Conservation (phyloP, 2,888 invertebrate species). For the Eupithecia dodoneata region DNA sequence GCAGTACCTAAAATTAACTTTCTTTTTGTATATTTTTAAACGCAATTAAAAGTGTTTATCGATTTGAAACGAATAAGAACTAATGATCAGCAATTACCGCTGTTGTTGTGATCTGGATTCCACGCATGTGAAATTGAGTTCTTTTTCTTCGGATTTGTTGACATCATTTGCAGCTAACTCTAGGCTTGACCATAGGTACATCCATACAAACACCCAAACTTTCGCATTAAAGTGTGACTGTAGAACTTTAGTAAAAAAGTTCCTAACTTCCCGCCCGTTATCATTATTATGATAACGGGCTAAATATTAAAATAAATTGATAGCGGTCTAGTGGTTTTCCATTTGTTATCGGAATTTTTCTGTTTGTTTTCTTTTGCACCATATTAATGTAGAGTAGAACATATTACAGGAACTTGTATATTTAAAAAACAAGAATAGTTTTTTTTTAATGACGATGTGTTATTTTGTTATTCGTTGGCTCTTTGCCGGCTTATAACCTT, state of each 20-base stretch:
- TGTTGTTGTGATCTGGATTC: too few relatives aligned
- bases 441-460: background rate
- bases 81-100: too few relatives aligned
- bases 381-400: background rate
- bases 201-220: background rate
- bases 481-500: background rate
- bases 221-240: background rate
- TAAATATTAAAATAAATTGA: constrained; percentile 11
- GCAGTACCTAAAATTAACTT: too few relatives aligned
- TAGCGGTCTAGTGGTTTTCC: constrained; percentile 38
- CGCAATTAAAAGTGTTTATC: too few relatives aligned
- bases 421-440: background rate
- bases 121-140: too few relatives aligned
- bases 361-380: constrained; percentile 6
- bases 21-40: too few relatives aligned
- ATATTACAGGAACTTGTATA: background rate
- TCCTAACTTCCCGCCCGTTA: constrained; percentile 9
- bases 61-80: too few relatives aligned
- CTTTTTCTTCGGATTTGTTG: background rate
- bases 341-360: constrained; percentile 3
- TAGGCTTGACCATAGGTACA: background rate
- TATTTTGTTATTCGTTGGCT: background rate
- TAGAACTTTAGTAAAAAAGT: background rate
- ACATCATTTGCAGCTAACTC: background rate
- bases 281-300: constrained; percentile 8